Evolutionary conservation across 2,797 vertebrate species (phyloP).

Genomic region (Cirrhinus mrigala): DNA sequence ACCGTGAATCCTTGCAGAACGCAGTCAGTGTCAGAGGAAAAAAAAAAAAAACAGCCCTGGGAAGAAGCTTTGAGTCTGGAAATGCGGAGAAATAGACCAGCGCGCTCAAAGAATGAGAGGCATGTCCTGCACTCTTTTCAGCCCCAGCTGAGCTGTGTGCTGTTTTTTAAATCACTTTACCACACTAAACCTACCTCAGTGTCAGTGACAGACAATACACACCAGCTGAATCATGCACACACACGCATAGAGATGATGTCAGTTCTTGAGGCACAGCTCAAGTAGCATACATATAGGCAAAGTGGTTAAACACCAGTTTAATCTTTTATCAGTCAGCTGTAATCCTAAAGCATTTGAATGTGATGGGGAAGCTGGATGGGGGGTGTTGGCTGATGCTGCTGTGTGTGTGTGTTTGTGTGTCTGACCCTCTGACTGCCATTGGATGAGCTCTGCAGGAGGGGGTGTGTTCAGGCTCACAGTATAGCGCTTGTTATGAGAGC

Average conservation of each 20-base stretch:
- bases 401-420: slow-evolving; percentile 56
- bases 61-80: slow-evolving; percentile 62
- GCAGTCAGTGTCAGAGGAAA: slow-evolving; percentile 35
- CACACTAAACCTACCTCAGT: slow-evolving; percentile 13
- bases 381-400: slow-evolving; percentile 44
- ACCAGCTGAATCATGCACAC: background rate
- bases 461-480: slow-evolving; percentile 76
- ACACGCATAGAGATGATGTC: background rate
- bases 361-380: slow-evolving; percentile 23
- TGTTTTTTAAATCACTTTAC: slow-evolving; percentile 54
- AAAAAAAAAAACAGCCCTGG: slow-evolving; percentile 63
- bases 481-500: slow-evolving; percentile 71
- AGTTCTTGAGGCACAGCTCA: background rate
- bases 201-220: slow-evolving; percentile 9
- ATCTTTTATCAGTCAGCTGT: slow-evolving; percentile 4
- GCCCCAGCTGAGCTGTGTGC: slow-evolving; percentile 38
- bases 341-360: slow-evolving; percentile 40
- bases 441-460: slow-evolving; percentile 72
- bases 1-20: background rate
- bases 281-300: slow-evolving; percentile 19
- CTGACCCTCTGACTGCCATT: slow-evolving; percentile 65
- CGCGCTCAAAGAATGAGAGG: slow-evolving; percentile 76
- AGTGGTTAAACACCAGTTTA: background rate
- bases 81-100: slow-evolving; percentile 71
- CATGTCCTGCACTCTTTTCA: slow-evolving; percentile 68